Evolutionary conservation across 2,797 vertebrate species (phyloP), one percentile per base, ranked within the genome.

Genomic region (Bovichtus variegatus): DNA sequence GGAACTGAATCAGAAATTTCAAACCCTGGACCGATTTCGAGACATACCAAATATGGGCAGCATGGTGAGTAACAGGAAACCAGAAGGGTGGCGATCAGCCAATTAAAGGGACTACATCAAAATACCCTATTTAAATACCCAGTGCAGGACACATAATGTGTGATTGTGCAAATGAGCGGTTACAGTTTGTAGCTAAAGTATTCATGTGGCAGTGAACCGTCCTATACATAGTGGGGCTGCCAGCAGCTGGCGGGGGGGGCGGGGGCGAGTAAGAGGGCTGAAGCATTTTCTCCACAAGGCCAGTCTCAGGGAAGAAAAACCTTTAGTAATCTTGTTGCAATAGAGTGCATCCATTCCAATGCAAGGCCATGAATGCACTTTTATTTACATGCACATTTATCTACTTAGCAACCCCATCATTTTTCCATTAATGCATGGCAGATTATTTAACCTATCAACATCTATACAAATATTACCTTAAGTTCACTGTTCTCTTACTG

Each of bases 1-100:
- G 96, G 98, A 99, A 95, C 96, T 99, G 95, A 99, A 99, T 97
- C 98, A 99, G 96, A 99, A 99, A 97, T 99, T 99, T 97, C 98
- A 99, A 95, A 99, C 98, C 90, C 95, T 99, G 97, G 98, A 99
- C 95, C 97, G 98, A 97, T 99, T 99, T 97, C 97, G 97, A 96
- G 98, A 99, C 94, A 97, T 99, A 97, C 97, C 98, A 97, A 99
- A 99, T 97, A 98, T 99, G 96, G 97, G 97, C 96, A 97, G 95
- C 95, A 96, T 99, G 97, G 98, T 99, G 96, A 98, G 98, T 98
- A 96, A 94, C 85, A 94, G 91, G 92, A 94, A 92, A 87, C 85
- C 86, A 92, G 89, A 78, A 85, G 85, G 81, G 82, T 82, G 88
- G 74, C 76, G 82, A 85, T 87, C 76, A 78, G 87, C 84, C 85